Evolutionary conservation across 2,113 vertebrate genomes (phyloP).

Genomic region (Acrocephalus kingi): DNA sequence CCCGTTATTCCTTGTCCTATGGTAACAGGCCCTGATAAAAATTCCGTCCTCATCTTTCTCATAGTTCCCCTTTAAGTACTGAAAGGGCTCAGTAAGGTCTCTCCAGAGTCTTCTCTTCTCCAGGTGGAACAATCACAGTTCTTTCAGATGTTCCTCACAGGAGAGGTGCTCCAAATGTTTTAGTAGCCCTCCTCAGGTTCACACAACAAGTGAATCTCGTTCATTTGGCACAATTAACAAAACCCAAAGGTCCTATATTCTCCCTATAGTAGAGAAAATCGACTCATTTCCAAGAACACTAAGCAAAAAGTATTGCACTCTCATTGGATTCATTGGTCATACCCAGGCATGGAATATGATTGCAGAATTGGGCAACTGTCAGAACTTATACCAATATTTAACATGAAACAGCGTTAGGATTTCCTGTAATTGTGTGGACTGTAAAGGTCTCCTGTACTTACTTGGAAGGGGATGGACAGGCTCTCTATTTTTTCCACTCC

Average conservation of each 20-base stretch:
- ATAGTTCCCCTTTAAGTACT: background rate
- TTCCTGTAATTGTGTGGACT: background rate
- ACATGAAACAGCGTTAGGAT: background rate
- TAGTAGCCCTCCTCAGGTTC: background rate
- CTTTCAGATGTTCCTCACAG: background rate
- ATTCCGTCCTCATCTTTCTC: background rate
- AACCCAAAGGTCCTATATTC: background rate
- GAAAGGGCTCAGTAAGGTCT: accelerated
- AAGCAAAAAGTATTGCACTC: too few species aligned
- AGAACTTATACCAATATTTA: background rate
- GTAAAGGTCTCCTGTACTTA: background rate
- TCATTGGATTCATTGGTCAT: background rate
- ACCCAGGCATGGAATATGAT: background rate
- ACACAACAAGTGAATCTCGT: background rate
- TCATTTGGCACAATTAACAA: background rate
- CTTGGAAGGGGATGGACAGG: background rate
- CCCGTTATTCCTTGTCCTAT: background rate
- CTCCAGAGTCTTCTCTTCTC: background rate
- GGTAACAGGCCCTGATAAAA: accelerated
- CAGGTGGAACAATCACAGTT: background rate
- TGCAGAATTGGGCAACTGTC: background rate
- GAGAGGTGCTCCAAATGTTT: accelerated
- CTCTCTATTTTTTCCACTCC: background rate
- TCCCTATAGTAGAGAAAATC: background rate
- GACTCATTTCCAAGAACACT: background rate